Conservation (phyloP, 2,113 vertebrate genomes). For the Ondatra zibethicus region DNA sequence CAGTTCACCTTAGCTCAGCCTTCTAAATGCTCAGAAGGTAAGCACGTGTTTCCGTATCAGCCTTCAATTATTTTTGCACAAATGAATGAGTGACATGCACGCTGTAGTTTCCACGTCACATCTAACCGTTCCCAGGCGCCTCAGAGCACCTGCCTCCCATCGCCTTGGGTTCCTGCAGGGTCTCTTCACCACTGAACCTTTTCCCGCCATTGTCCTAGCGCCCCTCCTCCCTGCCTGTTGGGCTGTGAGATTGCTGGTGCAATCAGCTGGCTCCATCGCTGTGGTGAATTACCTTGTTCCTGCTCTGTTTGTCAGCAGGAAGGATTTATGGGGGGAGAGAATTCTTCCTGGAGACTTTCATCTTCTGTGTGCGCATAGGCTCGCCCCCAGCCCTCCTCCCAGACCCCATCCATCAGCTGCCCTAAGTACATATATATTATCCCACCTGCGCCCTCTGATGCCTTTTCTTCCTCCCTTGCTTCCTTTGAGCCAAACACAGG, state of each 20-base stretch:
- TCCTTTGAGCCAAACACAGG: not conserved
- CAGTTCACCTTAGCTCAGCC: not conserved
- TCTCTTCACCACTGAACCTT: not conserved
- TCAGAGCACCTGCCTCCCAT: not conserved
- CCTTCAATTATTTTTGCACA: not conserved
- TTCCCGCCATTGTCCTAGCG: rapidly evolving
- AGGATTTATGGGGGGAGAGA: conserved; percentile 75
- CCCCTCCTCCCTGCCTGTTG: not conserved
- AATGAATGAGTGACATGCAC: not conserved
- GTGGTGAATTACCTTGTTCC: conserved; percentile 73
- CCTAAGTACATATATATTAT: conserved; percentile 43
- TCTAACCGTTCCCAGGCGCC: rapidly evolving
- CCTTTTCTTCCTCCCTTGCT: conserved; percentile 8
- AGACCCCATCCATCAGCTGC: conserved; percentile 77
- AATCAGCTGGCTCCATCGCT: conserved; percentile 55
- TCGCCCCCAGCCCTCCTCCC: not conserved
- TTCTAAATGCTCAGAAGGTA: not conserved
- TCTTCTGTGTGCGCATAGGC: conserved; percentile 35
- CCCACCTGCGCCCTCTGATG: not conserved
- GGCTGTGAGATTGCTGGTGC: conserved; percentile 62
- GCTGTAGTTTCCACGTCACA: not conserved
- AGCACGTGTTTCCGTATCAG: not conserved
- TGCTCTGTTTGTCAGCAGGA: conserved; percentile 38
- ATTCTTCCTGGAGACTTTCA: conserved; percentile 68
- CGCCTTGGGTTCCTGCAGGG: not conserved